phyloP scores from a whole-genome alignment of 2,113 vertebrate species.

The Garra rufa region DNA sequence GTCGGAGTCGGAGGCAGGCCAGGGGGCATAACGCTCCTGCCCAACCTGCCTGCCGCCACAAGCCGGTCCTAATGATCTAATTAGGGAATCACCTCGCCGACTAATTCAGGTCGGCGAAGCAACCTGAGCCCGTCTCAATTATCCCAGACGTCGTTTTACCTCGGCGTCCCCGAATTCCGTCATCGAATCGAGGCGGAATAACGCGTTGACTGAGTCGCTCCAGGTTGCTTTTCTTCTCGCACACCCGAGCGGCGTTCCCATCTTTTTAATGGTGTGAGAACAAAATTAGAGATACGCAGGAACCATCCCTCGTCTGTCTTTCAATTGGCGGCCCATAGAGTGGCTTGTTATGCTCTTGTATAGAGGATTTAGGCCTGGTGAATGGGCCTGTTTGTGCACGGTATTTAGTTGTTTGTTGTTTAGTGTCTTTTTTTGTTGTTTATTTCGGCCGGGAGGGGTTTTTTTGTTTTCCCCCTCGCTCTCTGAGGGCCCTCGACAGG shows the following conservation, averaged over 20 bases:
- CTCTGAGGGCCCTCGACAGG: slow-evolving; percentile 84
- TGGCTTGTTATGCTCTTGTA: slow-evolving; percentile 56
- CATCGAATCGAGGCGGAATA: neutral
- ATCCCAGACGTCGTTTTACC: neutral
- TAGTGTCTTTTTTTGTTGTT: slow-evolving; percentile 62
- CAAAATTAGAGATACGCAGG: slow-evolving; percentile 82
- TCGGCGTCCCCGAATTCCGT: neutral
- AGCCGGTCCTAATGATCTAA: slow-evolving; percentile 58
- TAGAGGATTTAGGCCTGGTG: slow-evolving; percentile 44
- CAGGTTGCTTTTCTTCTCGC: slow-evolving; percentile 70
- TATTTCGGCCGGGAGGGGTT: slow-evolving; percentile 78
- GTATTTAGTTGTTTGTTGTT: slow-evolving; percentile 69
- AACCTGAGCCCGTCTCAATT: slow-evolving; percentile 5
- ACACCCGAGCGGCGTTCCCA: slow-evolving; percentile 9
- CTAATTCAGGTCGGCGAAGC: slow-evolving; percentile 50
- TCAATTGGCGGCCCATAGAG: slow-evolving; percentile 79
- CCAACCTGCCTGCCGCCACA: slow-evolving; percentile 37
- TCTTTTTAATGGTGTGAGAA: slow-evolving; percentile 75
- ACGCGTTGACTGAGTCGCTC: slow-evolving; percentile 32
- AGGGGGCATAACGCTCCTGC: slow-evolving; percentile 44
- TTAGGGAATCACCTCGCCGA: slow-evolving; percentile 73
- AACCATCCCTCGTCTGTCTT: slow-evolving; percentile 80
- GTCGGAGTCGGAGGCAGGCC: slow-evolving; percentile 39
- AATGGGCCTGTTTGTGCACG: slow-evolving; percentile 64
- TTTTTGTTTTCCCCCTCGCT: slow-evolving; percentile 65